These are phyloP conservation scores for Lomographa bimaculata DNA, from an alignment of 2,888 invertebrate species.

Conservation along the genomic window DNA sequence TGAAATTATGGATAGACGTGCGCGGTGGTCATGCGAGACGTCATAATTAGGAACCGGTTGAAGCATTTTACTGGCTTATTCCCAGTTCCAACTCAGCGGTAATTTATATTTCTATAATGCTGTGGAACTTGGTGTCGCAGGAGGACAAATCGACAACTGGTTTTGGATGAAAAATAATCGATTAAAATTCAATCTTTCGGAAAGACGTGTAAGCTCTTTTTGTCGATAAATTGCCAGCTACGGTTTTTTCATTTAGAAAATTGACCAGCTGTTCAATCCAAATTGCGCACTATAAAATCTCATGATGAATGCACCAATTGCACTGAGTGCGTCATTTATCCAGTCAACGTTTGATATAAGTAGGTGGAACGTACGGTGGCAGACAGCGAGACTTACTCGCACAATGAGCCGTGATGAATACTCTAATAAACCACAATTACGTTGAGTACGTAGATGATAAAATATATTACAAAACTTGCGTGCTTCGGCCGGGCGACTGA, in stretches of 20 bases:
- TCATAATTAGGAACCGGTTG: slow-evolving; percentile 33
- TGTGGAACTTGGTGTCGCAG: no score
- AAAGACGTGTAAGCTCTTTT: no score
- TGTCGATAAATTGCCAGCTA: no score
- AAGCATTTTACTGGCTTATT: slow-evolving; percentile 13
- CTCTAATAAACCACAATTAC: slow-evolving; percentile 34
- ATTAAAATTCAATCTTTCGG: no score
- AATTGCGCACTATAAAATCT: slow-evolving; percentile 28
- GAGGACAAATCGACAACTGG: no score
- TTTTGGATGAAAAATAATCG: no score
- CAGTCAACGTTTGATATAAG: slow-evolving; percentile 16
- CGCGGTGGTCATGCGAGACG: slow-evolving; percentile 20
- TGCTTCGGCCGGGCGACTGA: slow-evolving; percentile 23
- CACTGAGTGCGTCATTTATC: slow-evolving; percentile 26
- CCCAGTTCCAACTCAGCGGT: slow-evolving; percentile 2
- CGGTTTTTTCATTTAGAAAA: slow-evolving; percentile 9
- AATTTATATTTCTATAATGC: no score
- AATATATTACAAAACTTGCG: slow-evolving; percentile 28
- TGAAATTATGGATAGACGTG: slow-evolving; percentile 12
- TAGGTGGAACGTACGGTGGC: slow-evolving; percentile 12
- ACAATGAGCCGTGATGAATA: slow-evolving; percentile 31
- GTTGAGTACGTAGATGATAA: slow-evolving; percentile 23
- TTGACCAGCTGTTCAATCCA: slow-evolving; percentile 16
- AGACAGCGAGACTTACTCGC: slow-evolving; percentile 18
- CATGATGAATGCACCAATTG: slow-evolving; percentile 28